Evolutionary conservation across 2,797 vertebrate genomes (phyloP), one percentile per base, ranked within the genome.

Genomic region (Scleropages formosus): DNA sequence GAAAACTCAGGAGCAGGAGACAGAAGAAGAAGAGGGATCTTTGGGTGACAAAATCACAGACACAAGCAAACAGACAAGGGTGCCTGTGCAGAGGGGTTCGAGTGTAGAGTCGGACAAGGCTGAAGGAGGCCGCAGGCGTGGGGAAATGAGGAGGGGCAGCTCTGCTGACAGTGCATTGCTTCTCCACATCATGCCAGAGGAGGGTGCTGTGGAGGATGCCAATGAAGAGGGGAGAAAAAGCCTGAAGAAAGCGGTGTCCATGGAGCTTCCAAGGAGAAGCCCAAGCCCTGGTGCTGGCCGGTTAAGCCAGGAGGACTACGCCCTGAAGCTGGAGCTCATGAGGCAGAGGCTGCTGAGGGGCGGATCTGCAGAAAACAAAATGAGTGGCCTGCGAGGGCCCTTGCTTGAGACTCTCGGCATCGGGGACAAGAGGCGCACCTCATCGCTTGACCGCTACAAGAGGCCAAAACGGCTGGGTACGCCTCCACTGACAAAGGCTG

Each of bases 381-480:
- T 99, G 91, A 98, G 98, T 0, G 97, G 98, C 74, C 89, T 99
- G 26, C 89, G 98, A 71, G 98, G 97, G 3, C 98, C 98, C 15
- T 88, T 99, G 65, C 83, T 99, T 81, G 98, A 99, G 88, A 98
- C 95, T 1, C 86, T 99, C 64, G 95, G 94, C 0, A 92, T 94
- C 74, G 85, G 91, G 18, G 94, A 96, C 59, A 94, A 94, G 79
- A 95, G 94, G 76, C 82, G 85, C 58, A 24, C 79, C 65, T 71
- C 80, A n/a, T 68, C 88, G 47, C 86, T 92, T 0, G 91, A 94
- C 77, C 89, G 91, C n/a, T 89, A 87, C 58, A 78, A 84, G 59
- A 85, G 91, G 1, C 88, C 90, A 0, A 84, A 89, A 27, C 89
- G 93, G n/a, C 63, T 91, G 16, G 87, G 88, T 58, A 89, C 88